phyloP scores from a whole-genome alignment of 2,797 vertebrate genomes.

The Poecilia picta region DNA sequence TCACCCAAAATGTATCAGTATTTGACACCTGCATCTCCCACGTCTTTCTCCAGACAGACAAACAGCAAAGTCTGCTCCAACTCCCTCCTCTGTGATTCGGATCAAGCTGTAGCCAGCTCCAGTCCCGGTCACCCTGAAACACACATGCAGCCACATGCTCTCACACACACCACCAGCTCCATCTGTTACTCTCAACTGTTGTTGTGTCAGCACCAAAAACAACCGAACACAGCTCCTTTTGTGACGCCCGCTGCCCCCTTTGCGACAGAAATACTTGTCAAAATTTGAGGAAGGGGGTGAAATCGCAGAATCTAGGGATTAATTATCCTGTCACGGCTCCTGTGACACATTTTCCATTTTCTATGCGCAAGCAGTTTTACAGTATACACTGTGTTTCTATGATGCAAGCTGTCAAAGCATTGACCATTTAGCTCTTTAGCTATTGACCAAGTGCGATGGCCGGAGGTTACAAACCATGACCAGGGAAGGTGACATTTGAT shows the following conservation, averaged over 20 bases:
- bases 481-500: not conserved
- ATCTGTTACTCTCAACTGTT: conserved; percentile 71
- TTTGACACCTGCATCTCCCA: conserved; percentile 1
- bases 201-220: conserved; percentile 73
- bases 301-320: conserved; percentile 54
- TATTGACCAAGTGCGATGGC: conserved; percentile 33
- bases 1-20: not conserved
- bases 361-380: conserved; percentile 42
- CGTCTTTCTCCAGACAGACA: conserved; percentile 19
- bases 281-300: conserved; percentile 56
- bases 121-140: conserved; percentile 51
- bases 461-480: not conserved
- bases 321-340: conserved; percentile 64
- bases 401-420: conserved; percentile 45
- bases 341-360: conserved; percentile 49
- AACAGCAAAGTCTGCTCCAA: conserved; percentile 22
- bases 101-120: conserved; percentile 42
- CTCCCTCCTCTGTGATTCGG: conserved; percentile 34
- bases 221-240: conserved; percentile 63
- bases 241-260: conserved; percentile 27
- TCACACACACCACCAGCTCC: conserved; percentile 41
- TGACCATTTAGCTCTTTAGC: conserved; percentile 35
- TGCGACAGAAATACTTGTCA: conserved; percentile 62
- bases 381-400: conserved; percentile 48
- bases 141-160: conserved; percentile 26